A percentile compares a stretch with the other conserved stretches of the same genome.
Evolutionary conservation across 2,113 vertebrate species (phyloP).

Genomic region (Chloebia gouldiae): DNA sequence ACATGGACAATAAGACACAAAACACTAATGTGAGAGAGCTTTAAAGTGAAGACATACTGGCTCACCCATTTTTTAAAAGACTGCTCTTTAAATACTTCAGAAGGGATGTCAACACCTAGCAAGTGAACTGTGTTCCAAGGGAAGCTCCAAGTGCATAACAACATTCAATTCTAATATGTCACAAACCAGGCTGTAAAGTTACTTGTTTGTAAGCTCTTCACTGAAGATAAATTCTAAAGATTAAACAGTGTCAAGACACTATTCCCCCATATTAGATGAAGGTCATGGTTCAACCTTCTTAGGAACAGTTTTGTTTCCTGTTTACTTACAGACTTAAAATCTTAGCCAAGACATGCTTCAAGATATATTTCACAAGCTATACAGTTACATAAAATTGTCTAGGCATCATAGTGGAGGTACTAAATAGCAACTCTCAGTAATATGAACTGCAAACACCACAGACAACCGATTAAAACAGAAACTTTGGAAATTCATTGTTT

Average conservation of each 20-base stretch:
- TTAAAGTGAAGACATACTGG: background rate
- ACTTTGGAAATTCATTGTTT: background rate
- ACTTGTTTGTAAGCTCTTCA: background rate
- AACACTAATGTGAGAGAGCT: background rate
- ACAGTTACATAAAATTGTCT: background rate
- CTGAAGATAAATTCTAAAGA: background rate
- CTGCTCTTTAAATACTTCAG: background rate
- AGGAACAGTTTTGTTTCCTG: slow-evolving; percentile 12
- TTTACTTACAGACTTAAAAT: background rate
- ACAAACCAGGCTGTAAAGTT: background rate
- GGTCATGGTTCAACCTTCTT: background rate
- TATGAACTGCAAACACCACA: background rate
- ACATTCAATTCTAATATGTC: background rate
- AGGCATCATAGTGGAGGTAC: background rate
- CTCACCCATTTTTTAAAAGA: background rate
- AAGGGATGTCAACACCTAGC: background rate
- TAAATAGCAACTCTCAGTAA: background rate
- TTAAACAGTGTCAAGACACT: background rate
- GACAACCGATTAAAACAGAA: background rate
- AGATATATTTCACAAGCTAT: background rate
- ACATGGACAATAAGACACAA: background rate
- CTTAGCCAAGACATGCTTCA: background rate
- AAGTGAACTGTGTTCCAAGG: background rate
- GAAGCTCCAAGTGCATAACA: background rate
- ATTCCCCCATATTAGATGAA: background rate